phyloP scores from a whole-genome alignment of 2,888 invertebrate genomes.

The Morinoia aosen region DNA sequence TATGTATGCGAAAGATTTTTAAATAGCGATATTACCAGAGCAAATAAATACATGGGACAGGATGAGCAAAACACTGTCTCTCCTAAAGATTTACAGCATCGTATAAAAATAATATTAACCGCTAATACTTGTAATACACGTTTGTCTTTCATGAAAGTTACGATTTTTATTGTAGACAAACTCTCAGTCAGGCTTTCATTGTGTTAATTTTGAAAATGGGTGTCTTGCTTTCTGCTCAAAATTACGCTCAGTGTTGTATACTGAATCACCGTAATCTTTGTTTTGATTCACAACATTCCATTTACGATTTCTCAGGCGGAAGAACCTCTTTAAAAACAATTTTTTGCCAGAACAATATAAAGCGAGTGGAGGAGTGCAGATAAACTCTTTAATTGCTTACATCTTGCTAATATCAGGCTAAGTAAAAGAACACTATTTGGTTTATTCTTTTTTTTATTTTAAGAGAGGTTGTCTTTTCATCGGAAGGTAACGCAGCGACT shows the following conservation, averaged over 20 bases:
- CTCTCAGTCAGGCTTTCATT: neutral
- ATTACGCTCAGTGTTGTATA: neutral
- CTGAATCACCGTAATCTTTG: neutral
- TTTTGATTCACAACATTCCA: neutral
- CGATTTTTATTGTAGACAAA: neutral
- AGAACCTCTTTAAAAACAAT: too few species aligned
- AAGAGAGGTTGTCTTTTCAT: too few species aligned
- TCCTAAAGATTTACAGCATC: too few species aligned
- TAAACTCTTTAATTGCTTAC: neutral
- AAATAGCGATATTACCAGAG: too few species aligned
- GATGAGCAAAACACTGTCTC: too few species aligned
- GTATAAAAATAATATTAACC: too few species aligned
- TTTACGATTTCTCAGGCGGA: neutral
- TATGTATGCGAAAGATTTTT: too few species aligned
- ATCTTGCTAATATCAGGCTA: neutral
- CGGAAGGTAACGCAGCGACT: neutral
- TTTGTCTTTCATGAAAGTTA: too few species aligned
- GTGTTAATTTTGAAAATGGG: neutral
- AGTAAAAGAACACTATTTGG: neutral
- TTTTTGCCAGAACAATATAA: too few species aligned
- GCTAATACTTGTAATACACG: too few species aligned
- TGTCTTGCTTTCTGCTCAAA: neutral
- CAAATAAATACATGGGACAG: too few species aligned
- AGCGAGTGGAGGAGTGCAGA: too few species aligned
- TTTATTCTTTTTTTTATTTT: neutral